Evolutionary conservation across 2,113 vertebrate species (phyloP), one percentile per base, ranked within the genome.

Genomic region (Sprattus sprattus): DNA sequence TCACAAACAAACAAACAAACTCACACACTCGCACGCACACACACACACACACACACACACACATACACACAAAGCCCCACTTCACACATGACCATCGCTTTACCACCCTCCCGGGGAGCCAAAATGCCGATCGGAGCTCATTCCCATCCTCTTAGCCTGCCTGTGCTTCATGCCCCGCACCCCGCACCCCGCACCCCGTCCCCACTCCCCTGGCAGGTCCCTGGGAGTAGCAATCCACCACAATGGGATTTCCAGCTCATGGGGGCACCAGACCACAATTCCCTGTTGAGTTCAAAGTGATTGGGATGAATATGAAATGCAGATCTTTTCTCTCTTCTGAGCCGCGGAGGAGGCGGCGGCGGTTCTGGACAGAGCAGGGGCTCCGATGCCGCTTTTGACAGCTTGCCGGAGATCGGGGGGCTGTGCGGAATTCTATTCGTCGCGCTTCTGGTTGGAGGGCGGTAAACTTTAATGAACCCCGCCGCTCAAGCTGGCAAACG

Each of bases 201-300:
- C 46, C 84, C 80, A 82, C 87, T 47, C 85, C 82, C 44, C 84
- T 75, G 64, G 20, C 1, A 83, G 81, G 85, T 89, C 78, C 22
- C 49, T 9, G 32, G 67, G 87, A 92, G 87, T 88, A 84, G 57
- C 0, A 86, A 46, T 46, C 84, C 87, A 81, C 83, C 85, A 89
- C 81, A 22, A 45, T 3, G 49, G 88, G 84, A 90, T 90, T 93
- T 89, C 46, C 84, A 83, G 85, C 90, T 92, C 89, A 87, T 67
- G 85, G 22, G 85, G 81, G 89, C 85, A 90, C 92, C 89, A 86
- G 84, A 91, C 75, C 8, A 7, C 88, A 91, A 86, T 83, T 71
- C 25, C 10, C 3, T n/a, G 57, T 87, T 87, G 86, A 89, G 83
- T 85, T 46, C 89, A 88, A 89, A 92, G 88, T 90, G 86, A 86